A percentile compares a stretch with the other conserved stretches of the same genome.
phyloP scores from a whole-genome alignment of 2,113 vertebrate genomes.

The Oncorhynchus keta region DNA sequence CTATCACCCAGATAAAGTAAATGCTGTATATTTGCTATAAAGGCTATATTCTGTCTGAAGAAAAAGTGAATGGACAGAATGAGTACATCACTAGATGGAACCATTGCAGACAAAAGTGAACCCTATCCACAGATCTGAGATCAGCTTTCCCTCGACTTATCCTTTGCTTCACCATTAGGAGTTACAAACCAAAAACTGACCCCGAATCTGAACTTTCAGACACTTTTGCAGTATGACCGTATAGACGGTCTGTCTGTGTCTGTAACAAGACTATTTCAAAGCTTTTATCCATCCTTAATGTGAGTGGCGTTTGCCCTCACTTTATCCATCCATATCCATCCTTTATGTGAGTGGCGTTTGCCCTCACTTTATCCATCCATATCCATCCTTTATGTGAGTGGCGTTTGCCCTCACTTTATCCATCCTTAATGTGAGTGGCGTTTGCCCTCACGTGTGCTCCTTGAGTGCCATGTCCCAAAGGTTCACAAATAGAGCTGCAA shows the following conservation, averaged over 20 bases:
- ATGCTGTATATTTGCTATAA: conserved; percentile 21
- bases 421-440: too few relatives aligned
- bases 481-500: conserved; percentile 26
- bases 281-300: not conserved
- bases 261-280: not conserved
- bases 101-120: not conserved
- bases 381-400: not conserved
- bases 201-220: not conserved
- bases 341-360: not conserved
- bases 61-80: not conserved
- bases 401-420: not conserved
- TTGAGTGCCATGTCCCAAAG: conserved; percentile 33
- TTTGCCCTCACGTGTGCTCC: conserved; percentile 4
- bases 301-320: not conserved
- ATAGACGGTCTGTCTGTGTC: not conserved
- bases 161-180: not conserved
- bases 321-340: too few relatives aligned
- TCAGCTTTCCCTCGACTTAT: conserved; percentile 12
- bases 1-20: conserved; percentile 51
- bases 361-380: not conserved
- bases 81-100: not conserved
- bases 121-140: not conserved
- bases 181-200: conserved; percentile 8
- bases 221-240: not conserved
- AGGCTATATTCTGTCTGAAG: not conserved